These are phyloP conservation scores for Eunapius fragilis DNA, from an alignment of 37 sponge, comb jelly and placozoan genomes.

Conservation along the genomic window DNA sequence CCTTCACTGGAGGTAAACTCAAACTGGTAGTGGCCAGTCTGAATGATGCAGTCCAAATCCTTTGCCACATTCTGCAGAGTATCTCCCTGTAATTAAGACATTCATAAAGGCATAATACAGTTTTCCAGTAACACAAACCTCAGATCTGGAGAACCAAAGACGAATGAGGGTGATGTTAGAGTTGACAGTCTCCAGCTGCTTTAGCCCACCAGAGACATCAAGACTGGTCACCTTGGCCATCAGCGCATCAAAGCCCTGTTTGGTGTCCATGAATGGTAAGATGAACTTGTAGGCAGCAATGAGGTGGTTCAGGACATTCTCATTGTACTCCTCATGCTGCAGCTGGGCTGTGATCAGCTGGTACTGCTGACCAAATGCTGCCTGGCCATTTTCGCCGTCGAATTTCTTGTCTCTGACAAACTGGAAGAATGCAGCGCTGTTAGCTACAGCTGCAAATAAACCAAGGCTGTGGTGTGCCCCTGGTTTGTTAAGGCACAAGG, in stretches of 20 bases:
- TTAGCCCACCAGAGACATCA: slow-evolving; percentile 41
- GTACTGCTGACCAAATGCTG: slow-evolving; percentile 68
- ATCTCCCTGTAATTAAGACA: slow-evolving; percentile 6
- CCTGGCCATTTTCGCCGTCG: slow-evolving; percentile 43
- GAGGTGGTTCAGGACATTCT: slow-evolving; percentile 82
- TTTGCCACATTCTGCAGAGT: not conserved
- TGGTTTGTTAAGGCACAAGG: slow-evolving; percentile 10
- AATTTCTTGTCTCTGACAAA: slow-evolving; percentile 65
- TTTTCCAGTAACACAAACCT: slow-evolving; percentile 31
- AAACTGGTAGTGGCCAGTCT: slow-evolving; percentile 74
- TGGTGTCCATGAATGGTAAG: slow-evolving; percentile 66
- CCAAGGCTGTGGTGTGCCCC: slow-evolving; percentile 12
- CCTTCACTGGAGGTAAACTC: slow-evolving; percentile 8
- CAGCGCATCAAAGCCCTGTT: slow-evolving; percentile 43
- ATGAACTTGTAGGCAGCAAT: slow-evolving; percentile 72
- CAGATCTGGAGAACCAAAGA: slow-evolving; percentile 78
- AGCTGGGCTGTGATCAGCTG: slow-evolving; percentile 78
- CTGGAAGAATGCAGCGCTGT: slow-evolving; percentile 62
- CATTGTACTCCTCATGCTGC: slow-evolving; percentile 86
- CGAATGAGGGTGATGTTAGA: slow-evolving; percentile 72
- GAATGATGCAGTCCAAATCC: slow-evolving; percentile 61
- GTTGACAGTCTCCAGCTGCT: slow-evolving; percentile 78
- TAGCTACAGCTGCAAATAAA: slow-evolving; percentile 42
- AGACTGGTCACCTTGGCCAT: slow-evolving; percentile 54
- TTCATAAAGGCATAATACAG: too few species aligned